Base-by-base conservation (phyloP, 2,113 vertebrate genomes). In the Dolichotis patagonum region DNA sequence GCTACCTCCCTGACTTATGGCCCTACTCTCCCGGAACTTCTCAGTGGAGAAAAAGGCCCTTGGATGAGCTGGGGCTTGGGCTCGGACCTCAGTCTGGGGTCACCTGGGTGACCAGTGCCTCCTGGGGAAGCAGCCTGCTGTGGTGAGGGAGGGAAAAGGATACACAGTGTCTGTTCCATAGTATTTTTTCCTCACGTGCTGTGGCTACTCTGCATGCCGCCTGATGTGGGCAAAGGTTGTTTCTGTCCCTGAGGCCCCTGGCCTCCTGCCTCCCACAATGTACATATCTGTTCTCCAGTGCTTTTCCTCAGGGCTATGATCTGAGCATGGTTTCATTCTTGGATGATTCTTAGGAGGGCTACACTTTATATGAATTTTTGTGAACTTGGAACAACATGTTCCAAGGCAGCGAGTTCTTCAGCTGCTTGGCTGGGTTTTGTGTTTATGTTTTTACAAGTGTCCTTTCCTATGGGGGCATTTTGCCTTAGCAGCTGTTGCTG, bases 401-500 rank as follows among this genome's bases (percentile, higher is more conserved):
- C 52, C 52, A 52, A 52, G 7, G 52, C 7, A 52, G 84, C 56
- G 13, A 67, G 62, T 38, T 54, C 93, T 63, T 56, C 60, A 60
- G 43, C 62, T 91, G 54, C 6, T 95, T 46, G 75, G 60, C 94
- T 91, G 38, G 54, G 46, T 85, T 90, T 94, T 56, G 91, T 81
- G 82, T 86, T 97, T 30, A 7, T 84, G 12, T 91, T 71, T 97
- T 91, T 52, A 19, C 67, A 86, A 80, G 54, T 52, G 65, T 75
- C 73, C 85, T 80, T 97, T 96, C 86, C 88, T 96, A 88, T 89
- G 88, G 93, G 95, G 93, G 60, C 92, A 88, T 96, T 96, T 94
- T 97, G 97, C 96, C 94, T 96, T 97, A 96, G 52, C 52, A 90
- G 97, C 97, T 80, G 91, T 96, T 94, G 93, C 95, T 90, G 65